These are phyloP conservation scores for Seriola quinqueradiata DNA, from an alignment of 2,113 vertebrate species.

Conservation along the genomic window DNA sequence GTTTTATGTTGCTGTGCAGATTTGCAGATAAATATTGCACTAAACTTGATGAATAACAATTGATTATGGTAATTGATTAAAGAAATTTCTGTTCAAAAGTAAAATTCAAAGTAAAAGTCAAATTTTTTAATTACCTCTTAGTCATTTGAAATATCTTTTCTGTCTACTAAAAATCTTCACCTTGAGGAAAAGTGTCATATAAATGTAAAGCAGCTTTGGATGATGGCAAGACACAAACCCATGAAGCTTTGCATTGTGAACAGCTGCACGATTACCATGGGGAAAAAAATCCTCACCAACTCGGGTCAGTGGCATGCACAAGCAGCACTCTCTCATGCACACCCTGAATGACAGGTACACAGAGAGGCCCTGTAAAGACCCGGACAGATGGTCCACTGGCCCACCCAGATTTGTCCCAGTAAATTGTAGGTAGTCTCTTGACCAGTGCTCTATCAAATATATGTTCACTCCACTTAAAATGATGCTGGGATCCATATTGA, in stretches of 20 bases:
- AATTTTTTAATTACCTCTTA: not conserved
- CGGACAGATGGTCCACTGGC: too few relatives aligned
- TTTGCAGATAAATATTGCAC: not conserved
- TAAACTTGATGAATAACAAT: not conserved
- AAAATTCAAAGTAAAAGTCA: not conserved
- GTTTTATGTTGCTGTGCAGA: not conserved
- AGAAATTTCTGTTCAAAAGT: not conserved
- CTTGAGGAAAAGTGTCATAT: not conserved
- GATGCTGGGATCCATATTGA: not conserved
- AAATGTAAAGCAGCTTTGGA: not conserved
- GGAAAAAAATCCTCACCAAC: not conserved
- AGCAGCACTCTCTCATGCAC: too few relatives aligned
- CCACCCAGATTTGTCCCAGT: too few relatives aligned
- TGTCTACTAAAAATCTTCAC: not conserved
- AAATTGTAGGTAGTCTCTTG: not conserved
- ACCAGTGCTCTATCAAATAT: slow-evolving; percentile 11
- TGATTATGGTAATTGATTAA: not conserved
- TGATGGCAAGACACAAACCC: slow-evolving; percentile 5
- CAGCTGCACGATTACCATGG: slow-evolving; percentile 2
- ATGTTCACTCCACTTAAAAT: slow-evolving; percentile 33
- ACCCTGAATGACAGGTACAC: not conserved
- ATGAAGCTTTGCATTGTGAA: not conserved
- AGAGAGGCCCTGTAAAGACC: not conserved
- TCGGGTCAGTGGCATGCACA: too few relatives aligned
- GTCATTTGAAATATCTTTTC: not conserved